Evolutionary conservation across 2,888 invertebrate species (phyloP), one percentile per base, ranked within the genome.

Genomic region (Syrista parreyssii): DNA sequence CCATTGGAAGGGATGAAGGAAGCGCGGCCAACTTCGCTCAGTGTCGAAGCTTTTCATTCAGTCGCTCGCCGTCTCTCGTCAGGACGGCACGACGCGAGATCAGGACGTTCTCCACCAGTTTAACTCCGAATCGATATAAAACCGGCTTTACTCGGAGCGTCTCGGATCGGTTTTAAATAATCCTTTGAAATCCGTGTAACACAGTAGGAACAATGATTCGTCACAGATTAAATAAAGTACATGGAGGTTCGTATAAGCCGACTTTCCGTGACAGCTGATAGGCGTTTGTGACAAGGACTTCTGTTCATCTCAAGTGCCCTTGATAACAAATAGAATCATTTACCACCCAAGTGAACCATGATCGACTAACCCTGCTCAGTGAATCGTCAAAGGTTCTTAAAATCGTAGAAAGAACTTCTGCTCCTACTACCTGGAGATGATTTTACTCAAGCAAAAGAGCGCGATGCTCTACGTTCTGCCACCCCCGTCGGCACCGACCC

Each of bases 381-480:
- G 55, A 23, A 55, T 55, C 55, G 55, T 23, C 6, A 23, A 55
- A 23, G 23, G 2, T 55, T 55, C 55, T 15, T 55, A 15, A 55
- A 9, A 23, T 23, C 55, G 9, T 55, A 1, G 55, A 55, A 9
- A 23, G 6, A 55, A 23, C 55, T 23, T 2, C 55, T 55, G 23
- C 9, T 23, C 55, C 1, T 23, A 23, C 9, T 23, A 1, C 55
- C 23, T 9, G 9, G 23, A 77, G 79, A 89, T 88, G 88, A 88
- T 89, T 75, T 82, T 86, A 75, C 81, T 87, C 78, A 88, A 88
- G 83, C 86, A 87, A 81, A 87, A 88, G 80, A 84, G 79, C 71
- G 80, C 82, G 68, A 92, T 93, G 92, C 90, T 93, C 87, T 93
- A 93, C 87, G 91, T 93, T 84, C 86, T 93, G 84, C 93, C 93